phyloP scores from a whole-genome alignment of 2,113 vertebrate genomes.

The Hassar affinis region DNA sequence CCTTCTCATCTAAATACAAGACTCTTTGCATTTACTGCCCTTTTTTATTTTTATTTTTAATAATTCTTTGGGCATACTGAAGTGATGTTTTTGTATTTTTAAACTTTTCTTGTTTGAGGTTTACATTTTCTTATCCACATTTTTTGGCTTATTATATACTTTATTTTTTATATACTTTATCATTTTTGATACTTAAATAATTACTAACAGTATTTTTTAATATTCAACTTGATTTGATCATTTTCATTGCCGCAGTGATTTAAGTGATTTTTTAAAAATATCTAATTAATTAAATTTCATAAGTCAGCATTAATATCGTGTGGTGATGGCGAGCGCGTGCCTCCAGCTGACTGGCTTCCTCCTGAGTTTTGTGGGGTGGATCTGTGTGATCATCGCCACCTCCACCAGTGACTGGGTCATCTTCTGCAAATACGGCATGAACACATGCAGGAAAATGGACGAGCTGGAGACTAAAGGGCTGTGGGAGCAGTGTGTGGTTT shows the following conservation, averaged over 20 bases:
- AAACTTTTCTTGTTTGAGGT: background rate
- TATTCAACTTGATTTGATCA: background rate
- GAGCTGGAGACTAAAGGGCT: conserved; percentile 87
- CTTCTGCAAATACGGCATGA: conserved; percentile 87
- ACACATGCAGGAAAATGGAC: conserved; percentile 91
- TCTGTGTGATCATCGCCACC: conserved; percentile 86
- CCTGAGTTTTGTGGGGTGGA: conserved; percentile 87
- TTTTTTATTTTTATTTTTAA: background rate
- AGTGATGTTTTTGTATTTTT: background rate
- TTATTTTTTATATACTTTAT: background rate
- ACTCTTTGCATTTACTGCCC: background rate
- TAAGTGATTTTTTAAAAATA: too few species aligned
- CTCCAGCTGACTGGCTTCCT: conserved; percentile 86
- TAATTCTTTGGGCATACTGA: background rate
- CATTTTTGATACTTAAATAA: background rate
- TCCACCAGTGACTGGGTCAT: conserved; percentile 94
- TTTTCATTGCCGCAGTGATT: background rate
- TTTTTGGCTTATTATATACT: background rate
- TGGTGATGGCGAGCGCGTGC: conserved; percentile 85
- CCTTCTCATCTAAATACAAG: background rate
- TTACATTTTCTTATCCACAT: background rate
- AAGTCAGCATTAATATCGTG: background rate
- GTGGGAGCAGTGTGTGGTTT: conserved; percentile 93
- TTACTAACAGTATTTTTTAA: background rate
- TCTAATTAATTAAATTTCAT: background rate